These are phyloP conservation scores for Hoplias malabaricus DNA, from an alignment of 2,113 vertebrate species.

Conservation along the genomic window DNA sequence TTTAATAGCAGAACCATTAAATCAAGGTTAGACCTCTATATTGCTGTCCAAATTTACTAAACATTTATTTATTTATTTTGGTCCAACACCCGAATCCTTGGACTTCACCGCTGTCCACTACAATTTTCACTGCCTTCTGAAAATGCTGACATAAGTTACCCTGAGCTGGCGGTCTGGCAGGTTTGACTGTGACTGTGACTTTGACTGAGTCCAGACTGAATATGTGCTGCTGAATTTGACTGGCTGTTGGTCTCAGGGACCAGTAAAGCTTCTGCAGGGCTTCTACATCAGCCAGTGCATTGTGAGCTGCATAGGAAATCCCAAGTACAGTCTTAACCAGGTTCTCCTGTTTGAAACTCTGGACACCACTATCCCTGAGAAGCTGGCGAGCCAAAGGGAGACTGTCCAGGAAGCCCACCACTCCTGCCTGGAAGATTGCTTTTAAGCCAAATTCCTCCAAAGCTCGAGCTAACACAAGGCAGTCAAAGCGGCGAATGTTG, in stretches of 20 bases:
- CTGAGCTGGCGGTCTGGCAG: conserved; percentile 21
- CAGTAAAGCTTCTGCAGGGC: conserved; percentile 47
- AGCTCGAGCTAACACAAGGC: conserved; percentile 55
- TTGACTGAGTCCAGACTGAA: conserved; percentile 55
- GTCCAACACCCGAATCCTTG: too few relatives aligned
- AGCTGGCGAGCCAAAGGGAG: conserved; percentile 63
- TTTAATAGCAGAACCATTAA: too few relatives aligned
- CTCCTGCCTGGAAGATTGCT: conserved; percentile 49
- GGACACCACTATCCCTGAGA: conserved; percentile 51
- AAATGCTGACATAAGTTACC: conserved; percentile 46
- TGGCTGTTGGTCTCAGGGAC: conserved; percentile 33
- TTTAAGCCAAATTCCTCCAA: conserved; percentile 62
- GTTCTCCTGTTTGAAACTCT: conserved; percentile 66
- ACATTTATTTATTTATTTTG: too few relatives aligned
- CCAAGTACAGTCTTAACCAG: conserved; percentile 67
- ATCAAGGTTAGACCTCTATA: too few relatives aligned
- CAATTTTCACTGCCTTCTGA: conserved; percentile 4
- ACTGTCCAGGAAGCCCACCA: conserved; percentile 68
- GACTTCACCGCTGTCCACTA: not conserved
- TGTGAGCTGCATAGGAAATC: conserved; percentile 64
- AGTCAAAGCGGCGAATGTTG: conserved; percentile 71
- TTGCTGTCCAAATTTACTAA: too few relatives aligned
- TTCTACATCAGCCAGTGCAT: conserved; percentile 56
- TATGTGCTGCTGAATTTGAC: conserved; percentile 47
- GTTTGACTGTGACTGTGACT: not conserved